phyloP scores from a whole-genome alignment of 2,888 invertebrate species.

The Calameuta pallipes region DNA sequence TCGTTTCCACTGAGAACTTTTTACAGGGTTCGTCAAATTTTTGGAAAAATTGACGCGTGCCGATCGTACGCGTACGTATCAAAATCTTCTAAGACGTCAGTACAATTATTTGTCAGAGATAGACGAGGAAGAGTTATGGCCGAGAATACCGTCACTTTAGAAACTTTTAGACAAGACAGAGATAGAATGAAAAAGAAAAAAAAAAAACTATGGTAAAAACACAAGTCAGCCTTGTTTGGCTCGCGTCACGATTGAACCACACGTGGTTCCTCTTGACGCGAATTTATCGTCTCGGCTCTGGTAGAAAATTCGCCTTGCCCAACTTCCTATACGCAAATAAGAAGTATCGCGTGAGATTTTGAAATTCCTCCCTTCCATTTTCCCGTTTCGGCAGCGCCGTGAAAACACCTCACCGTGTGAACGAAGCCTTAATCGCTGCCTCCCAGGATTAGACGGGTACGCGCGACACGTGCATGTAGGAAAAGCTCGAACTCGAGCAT shows the following conservation, averaged over 20 bases:
- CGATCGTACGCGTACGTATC: no score
- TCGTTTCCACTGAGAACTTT: not conserved
- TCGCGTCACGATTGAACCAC: not conserved
- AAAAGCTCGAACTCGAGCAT: conserved; percentile 21
- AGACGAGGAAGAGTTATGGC: not conserved
- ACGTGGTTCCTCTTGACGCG: not conserved
- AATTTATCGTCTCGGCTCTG: not conserved
- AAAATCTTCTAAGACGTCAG: not conserved
- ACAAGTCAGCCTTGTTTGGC: not conserved
- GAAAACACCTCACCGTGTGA: not conserved
- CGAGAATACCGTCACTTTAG: not conserved
- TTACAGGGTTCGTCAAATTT: not conserved
- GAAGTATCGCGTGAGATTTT: not conserved
- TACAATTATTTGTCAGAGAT: not conserved
- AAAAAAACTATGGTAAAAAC: not conserved
- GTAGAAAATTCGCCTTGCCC: not conserved
- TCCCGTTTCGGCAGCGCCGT: not conserved
- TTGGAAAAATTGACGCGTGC: not conserved
- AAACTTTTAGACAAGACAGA: no score
- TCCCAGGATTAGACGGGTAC: conserved; percentile 6
- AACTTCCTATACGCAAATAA: not conserved
- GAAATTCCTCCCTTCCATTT: not conserved
- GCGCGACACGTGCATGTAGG: conserved; percentile 11
- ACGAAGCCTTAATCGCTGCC: not conserved
- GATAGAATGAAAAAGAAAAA: no score